These are phyloP conservation scores for Pachyseris speciosa DNA, from an alignment of 64 coral and sea anemone species.

Conservation along the genomic window DNA sequence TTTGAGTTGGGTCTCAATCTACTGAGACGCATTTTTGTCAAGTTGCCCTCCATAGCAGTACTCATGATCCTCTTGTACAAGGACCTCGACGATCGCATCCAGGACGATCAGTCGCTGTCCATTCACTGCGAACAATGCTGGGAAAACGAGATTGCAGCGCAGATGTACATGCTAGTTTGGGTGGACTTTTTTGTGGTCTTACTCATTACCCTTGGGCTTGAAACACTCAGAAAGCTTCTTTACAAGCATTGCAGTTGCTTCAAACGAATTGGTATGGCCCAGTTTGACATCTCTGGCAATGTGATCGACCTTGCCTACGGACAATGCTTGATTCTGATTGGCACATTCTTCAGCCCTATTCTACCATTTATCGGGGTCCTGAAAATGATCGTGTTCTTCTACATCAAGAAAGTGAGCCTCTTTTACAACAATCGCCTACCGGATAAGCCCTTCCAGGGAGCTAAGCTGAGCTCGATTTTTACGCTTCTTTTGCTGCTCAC, in stretches of 20 bases:
- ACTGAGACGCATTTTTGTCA: conserved; percentile 79
- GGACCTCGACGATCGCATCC: conserved; percentile 5
- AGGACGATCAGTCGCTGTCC: background rate
- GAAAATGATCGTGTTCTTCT: conserved; percentile 80
- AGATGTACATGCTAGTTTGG: conserved; percentile 97
- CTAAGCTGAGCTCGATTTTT: conserved; percentile 83
- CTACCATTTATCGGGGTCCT: conserved; percentile 75
- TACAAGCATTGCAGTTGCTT: conserved; percentile 49
- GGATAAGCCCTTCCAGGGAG: conserved; percentile 79
- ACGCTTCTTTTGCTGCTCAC: conserved; percentile 73
- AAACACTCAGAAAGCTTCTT: conserved; percentile 70
- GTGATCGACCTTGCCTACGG: conserved; percentile 92
- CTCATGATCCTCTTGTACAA: conserved; percentile 78
- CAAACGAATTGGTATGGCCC: conserved; percentile 61
- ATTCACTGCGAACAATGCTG: conserved; percentile 75
- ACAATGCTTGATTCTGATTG: conserved; percentile 87
- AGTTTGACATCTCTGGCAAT: conserved; percentile 90
- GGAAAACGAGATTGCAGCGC: conserved; percentile 90
- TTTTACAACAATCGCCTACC: conserved; percentile 86
- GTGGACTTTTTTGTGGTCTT: conserved; percentile 85
- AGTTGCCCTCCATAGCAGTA: conserved; percentile 70
- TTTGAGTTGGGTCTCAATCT: conserved; percentile 78
- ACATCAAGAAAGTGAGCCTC: conserved; percentile 88
- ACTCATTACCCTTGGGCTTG: conserved; percentile 68
- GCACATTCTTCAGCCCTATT: conserved; percentile 85